Conservation (phyloP, 2,113 vertebrate genomes). For the Bettongia penicillata region DNA sequence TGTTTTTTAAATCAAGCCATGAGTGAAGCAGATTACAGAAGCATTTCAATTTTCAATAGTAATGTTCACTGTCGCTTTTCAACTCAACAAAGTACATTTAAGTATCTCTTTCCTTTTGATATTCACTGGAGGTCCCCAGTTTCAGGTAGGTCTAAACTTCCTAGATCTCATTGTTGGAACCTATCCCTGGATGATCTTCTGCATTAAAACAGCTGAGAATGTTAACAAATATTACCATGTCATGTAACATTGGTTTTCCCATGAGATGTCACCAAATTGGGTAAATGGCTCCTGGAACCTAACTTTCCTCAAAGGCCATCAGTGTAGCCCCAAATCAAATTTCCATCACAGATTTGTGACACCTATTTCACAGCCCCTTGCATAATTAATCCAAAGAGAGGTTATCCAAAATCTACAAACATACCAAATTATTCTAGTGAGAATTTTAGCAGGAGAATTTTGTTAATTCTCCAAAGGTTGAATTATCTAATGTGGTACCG, state of each 20-base stretch:
- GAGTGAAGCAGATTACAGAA: not conserved
- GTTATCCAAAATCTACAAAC: not conserved
- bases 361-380: too few species aligned
- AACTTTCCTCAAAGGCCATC: not conserved
- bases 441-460: not conserved
- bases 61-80: not conserved
- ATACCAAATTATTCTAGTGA: too few species aligned
- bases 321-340: not conserved
- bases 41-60: not conserved
- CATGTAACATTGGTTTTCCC: not conserved
- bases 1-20: not conserved
- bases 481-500: not conserved
- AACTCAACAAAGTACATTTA: not conserved
- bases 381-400: not conserved
- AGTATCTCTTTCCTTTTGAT: not conserved
- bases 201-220: not conserved
- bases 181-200: not conserved
- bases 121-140: not conserved
- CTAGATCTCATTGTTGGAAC: not conserved
- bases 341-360: not conserved
- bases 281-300: not conserved
- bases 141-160: not conserved
- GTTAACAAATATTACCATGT: not conserved
- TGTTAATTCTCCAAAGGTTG: not conserved
- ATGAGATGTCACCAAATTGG: not conserved